phyloP scores from a whole-genome alignment of 2,113 vertebrate genomes.

The Pseudorectes ferrugineus region DNA sequence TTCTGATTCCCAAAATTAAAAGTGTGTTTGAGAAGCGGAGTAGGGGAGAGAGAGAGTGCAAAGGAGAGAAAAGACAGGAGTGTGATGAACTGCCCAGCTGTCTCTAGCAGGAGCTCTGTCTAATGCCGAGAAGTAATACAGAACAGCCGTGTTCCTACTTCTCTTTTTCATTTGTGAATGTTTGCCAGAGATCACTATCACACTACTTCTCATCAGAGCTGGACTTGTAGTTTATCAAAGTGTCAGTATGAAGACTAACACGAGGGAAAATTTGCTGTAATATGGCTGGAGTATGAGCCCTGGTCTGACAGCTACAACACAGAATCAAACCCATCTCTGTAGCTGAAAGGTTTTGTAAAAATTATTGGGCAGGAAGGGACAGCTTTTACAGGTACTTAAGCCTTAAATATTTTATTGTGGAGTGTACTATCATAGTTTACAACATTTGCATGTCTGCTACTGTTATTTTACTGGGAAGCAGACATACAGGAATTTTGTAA shows the following conservation, averaged over 20 bases:
- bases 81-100: rapidly evolving
- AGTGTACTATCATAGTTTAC: not conserved
- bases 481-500: not conserved
- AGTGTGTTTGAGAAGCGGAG: not conserved
- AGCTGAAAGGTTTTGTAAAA: constrained; percentile 33
- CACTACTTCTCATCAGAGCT: constrained; percentile 35
- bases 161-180: not conserved
- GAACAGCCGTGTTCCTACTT: not conserved
- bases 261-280: constrained; percentile 42
- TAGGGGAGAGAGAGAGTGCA: not conserved
- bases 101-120: not conserved
- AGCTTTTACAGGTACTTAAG: not conserved
- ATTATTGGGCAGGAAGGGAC: not conserved
- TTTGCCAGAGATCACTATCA: constrained; percentile 63
- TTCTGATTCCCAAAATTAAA: not conserved
- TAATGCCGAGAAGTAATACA: not conserved
- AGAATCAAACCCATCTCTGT: not conserved
- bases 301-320: constrained; percentile 5
- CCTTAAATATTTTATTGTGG: not conserved
- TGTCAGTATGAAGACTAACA: constrained; percentile 56
- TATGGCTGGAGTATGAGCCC: not conserved
- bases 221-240: constrained; percentile 62
- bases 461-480: not conserved
- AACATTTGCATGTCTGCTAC: not conserved
- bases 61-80: not conserved